phyloP scores from a whole-genome alignment of 2,113 vertebrate species.

The Morone saxatilis region DNA sequence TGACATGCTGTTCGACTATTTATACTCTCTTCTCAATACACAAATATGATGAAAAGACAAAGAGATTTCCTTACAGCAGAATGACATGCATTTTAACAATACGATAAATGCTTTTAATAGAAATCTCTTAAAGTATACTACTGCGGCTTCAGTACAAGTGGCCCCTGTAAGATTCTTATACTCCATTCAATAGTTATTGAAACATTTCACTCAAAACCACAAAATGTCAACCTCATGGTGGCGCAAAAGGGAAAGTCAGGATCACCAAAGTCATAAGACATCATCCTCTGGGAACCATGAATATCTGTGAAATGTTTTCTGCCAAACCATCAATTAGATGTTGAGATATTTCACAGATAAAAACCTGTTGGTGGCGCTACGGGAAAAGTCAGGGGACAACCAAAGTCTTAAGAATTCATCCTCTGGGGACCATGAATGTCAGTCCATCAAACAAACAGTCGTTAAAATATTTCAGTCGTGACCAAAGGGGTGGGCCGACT shows the following conservation, averaged over 20 bases:
- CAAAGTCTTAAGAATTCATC: no score
- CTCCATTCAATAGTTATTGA: neutral
- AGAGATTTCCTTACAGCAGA: neutral
- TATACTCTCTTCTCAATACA: constrained; percentile 6
- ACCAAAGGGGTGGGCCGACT: no score
- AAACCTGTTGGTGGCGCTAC: no score
- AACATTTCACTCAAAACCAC: neutral
- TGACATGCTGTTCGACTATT: constrained; percentile 26
- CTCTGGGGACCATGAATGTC: neutral
- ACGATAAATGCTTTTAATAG: constrained; percentile 9
- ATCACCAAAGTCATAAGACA: neutral
- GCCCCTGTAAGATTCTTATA: neutral
- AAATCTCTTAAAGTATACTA: neutral
- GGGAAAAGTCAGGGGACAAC: no score
- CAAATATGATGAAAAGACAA: neutral
- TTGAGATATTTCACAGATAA: no score
- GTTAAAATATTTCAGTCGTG: no score
- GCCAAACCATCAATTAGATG: no score
- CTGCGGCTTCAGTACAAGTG: neutral
- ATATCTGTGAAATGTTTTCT: no score
- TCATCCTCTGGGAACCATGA: neutral
- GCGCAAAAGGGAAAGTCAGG: neutral
- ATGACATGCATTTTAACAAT: neutral
- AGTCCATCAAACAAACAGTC: no score
- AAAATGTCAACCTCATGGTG: neutral